A percentile compares a stretch with the other conserved stretches of the same genome.
These are phyloP conservation scores for Leucopsar rothschildi DNA, from an alignment of 2,113 vertebrate species.

Conservation along the genomic window DNA sequence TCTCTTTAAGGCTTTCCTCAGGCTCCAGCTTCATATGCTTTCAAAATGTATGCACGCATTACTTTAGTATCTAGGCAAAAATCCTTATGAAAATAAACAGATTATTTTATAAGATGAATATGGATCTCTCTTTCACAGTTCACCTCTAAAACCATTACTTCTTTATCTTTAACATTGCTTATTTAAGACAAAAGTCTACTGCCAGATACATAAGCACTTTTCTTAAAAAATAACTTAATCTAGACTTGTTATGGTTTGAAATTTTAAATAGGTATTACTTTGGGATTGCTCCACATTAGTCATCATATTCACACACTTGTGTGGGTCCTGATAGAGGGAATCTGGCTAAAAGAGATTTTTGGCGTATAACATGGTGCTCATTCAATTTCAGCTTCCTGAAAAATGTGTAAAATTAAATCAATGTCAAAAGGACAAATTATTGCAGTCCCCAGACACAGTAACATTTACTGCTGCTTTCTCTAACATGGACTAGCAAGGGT, in stretches of 20 bases:
- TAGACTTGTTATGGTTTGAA: background rate
- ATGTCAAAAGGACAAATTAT: background rate
- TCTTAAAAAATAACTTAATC: background rate
- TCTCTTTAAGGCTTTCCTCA: background rate
- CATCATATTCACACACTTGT: background rate
- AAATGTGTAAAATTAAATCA: slow-evolving; percentile 11
- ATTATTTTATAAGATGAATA: background rate
- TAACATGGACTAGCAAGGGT: background rate
- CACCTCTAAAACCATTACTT: background rate
- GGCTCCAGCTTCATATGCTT: background rate
- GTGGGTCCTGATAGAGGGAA: background rate
- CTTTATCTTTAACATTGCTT: background rate
- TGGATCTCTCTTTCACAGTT: background rate
- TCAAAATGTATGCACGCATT: background rate
- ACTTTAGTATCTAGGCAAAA: background rate
- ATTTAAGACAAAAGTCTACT: background rate
- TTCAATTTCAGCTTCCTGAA: background rate
- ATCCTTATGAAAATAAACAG: background rate
- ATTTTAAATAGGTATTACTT: background rate
- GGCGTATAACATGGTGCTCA: background rate
- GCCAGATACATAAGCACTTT: background rate
- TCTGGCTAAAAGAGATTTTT: background rate
- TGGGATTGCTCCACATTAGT: background rate
- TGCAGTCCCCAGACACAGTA: background rate
- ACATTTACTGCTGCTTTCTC: background rate